These are phyloP conservation scores for Phylloscopus trochiloides DNA, from an alignment of 2,113 vertebrate genomes.

Conservation along the genomic window DNA sequence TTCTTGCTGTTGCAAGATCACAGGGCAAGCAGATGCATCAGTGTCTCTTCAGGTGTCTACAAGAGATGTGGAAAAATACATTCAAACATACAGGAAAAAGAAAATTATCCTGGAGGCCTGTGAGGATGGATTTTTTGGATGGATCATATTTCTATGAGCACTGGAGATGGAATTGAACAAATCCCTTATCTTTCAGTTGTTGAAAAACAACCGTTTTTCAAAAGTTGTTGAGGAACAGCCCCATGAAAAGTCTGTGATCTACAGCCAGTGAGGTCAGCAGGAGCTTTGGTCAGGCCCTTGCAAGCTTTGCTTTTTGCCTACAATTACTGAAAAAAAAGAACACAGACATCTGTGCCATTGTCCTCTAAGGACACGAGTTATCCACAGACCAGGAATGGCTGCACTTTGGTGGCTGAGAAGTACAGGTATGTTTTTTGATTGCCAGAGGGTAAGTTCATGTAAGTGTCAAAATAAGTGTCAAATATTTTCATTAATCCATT, in stretches of 20 bases:
- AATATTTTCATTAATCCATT: neutral
- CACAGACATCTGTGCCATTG: neutral
- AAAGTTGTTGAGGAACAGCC: neutral
- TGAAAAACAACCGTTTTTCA: neutral
- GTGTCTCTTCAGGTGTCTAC: neutral
- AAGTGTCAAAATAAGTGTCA: neutral
- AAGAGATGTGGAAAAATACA: neutral
- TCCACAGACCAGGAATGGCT: neutral
- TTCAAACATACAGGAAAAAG: neutral
- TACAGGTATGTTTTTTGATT: neutral
- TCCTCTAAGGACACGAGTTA: neutral
- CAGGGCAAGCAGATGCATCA: neutral
- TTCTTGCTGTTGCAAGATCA: neutral
- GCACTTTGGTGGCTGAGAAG: neutral
- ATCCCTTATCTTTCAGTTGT: neutral
- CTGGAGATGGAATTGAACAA: neutral
- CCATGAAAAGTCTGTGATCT: neutral
- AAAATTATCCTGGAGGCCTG: neutral
- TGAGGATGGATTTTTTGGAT: neutral
- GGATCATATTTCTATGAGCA: neutral
- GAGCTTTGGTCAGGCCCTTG: neutral
- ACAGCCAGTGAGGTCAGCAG: neutral
- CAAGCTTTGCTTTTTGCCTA: fast-evolving
- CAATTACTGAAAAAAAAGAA: neutral
- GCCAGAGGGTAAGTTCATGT: neutral